Evolutionary conservation across 2,888 invertebrate genomes (phyloP).

Genomic region (Agrenia bidenticulata): DNA sequence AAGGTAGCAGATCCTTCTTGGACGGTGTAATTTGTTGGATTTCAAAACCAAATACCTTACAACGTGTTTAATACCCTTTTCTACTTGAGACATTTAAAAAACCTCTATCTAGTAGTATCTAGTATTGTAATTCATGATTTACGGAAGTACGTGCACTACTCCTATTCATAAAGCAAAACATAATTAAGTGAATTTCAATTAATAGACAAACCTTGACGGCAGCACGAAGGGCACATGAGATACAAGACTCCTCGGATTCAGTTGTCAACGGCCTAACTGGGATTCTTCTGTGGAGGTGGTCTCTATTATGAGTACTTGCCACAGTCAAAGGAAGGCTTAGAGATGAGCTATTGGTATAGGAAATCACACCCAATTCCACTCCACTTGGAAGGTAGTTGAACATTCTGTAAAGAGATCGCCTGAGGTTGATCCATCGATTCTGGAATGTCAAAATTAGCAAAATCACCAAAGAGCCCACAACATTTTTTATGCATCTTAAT

Average conservation of each 20-base stretch:
- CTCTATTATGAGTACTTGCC: constrained; percentile 53
- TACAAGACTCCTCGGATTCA: constrained; percentile 47
- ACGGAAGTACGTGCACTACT: neutral
- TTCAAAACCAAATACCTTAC: too few species aligned
- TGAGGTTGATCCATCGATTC: constrained; percentile 53
- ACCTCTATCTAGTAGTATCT: too few species aligned
- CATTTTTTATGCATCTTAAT: too few species aligned
- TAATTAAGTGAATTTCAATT: neutral
- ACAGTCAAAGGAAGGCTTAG: constrained; percentile 52
- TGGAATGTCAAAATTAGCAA: constrained; percentile 30
- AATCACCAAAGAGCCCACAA: neutral
- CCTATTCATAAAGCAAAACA: constrained; percentile 7
- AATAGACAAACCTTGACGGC: constrained; percentile 48
- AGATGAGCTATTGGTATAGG: constrained; percentile 49
- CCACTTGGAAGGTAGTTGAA: constrained; percentile 53
- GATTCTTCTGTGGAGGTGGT: constrained; percentile 53
- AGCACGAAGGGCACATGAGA: constrained; percentile 50
- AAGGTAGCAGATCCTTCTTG: neutral
- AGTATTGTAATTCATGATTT: too few species aligned
- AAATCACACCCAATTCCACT: constrained; percentile 53
- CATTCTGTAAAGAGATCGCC: constrained; percentile 52
- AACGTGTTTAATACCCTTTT: too few species aligned
- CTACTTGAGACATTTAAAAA: too few species aligned
- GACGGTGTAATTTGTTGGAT: too few species aligned
- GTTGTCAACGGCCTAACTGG: constrained; percentile 50